Evolutionary conservation across 1,140 invertebrate species (phyloP).

Genomic region (Bombus waltoni): DNA sequence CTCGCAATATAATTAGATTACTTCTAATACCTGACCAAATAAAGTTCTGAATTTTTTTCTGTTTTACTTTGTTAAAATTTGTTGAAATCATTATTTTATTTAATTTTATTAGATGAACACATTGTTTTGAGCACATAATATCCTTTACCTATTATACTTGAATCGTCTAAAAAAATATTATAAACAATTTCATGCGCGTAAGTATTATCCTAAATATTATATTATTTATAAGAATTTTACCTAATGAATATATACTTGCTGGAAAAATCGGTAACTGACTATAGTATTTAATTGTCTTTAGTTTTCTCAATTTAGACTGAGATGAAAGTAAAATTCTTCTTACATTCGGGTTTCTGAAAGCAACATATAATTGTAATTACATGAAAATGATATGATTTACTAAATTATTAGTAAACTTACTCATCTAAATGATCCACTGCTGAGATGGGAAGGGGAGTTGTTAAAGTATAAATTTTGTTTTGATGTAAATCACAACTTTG

Average conservation of each 20-base stretch:
- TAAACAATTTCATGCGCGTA: not conserved
- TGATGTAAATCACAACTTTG: conserved; percentile 61
- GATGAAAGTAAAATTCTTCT: conserved; percentile 68
- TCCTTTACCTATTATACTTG: conserved; percentile 15
- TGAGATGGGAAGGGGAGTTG: conserved; percentile 55
- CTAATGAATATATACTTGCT: conserved; percentile 66
- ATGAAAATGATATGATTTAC: conserved; percentile 4
- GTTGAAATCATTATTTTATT: not conserved
- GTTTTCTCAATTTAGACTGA: conserved; percentile 47
- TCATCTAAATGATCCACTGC: conserved; percentile 66
- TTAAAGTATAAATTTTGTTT: conserved; percentile 66
- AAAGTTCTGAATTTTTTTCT: not conserved
- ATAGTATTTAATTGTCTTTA: conserved; percentile 68
- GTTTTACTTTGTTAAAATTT: not conserved
- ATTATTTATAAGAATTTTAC: conserved; percentile 49
- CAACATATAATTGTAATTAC: not conserved
- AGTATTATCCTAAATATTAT: not conserved
- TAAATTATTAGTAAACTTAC: conserved; percentile 55
- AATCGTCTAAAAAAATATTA: conserved; percentile 44
- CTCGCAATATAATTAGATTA: conserved; percentile 26
- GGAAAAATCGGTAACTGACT: conserved; percentile 74
- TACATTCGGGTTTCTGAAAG: conserved; percentile 67
- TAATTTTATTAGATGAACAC: conserved; percentile 41
- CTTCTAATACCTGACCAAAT: not conserved
- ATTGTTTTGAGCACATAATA: conserved; percentile 46